These are phyloP conservation scores for Druceiella hillmani DNA, from an alignment of 2,888 invertebrate species.

Conservation along the genomic window DNA sequence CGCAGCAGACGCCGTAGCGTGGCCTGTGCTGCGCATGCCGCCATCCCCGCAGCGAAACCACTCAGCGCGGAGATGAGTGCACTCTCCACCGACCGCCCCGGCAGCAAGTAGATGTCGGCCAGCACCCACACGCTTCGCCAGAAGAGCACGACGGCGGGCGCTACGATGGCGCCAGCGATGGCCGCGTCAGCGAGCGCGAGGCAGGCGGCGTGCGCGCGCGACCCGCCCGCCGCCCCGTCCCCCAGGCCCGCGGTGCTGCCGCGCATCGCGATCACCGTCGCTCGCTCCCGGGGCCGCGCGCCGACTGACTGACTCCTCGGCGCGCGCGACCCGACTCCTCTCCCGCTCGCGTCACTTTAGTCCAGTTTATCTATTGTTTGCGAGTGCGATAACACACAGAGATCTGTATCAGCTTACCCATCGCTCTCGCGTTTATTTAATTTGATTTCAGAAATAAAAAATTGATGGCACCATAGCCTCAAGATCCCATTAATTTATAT, in stretches of 20 bases:
- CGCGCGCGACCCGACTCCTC: conserved; percentile 29
- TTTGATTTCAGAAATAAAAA: no score
- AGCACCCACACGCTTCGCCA: conserved; percentile 86
- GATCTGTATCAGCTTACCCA: no score
- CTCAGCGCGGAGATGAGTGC: conserved; percentile 62
- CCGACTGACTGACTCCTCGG: conserved; percentile 17
- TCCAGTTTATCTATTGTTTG: no score
- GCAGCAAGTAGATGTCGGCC: conserved; percentile 66
- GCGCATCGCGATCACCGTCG: conserved; percentile 48
- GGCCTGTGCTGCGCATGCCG: conserved; percentile 64
- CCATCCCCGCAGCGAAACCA: conserved; percentile 64
- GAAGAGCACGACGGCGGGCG: conserved; percentile 77
- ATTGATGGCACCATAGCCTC: no score
- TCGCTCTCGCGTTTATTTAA: no score
- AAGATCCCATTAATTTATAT: no score
- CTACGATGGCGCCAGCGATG: conserved; percentile 67
- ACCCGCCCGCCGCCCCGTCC: conserved; percentile 54
- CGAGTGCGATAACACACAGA: no score
- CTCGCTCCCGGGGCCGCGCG: conserved; percentile 29
- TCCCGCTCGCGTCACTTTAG: conserved; percentile 25
- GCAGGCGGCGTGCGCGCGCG: conserved; percentile 45
- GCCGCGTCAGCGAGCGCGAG: conserved; percentile 65
- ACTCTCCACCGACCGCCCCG: conserved; percentile 54
- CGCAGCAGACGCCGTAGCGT: conserved; percentile 51
- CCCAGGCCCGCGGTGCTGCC: conserved; percentile 63